A percentile compares a stretch with the other conserved stretches of the same genome.
phyloP scores from a whole-genome alignment of 2,113 vertebrate genomes.

The Lichenostomus cassidix region DNA sequence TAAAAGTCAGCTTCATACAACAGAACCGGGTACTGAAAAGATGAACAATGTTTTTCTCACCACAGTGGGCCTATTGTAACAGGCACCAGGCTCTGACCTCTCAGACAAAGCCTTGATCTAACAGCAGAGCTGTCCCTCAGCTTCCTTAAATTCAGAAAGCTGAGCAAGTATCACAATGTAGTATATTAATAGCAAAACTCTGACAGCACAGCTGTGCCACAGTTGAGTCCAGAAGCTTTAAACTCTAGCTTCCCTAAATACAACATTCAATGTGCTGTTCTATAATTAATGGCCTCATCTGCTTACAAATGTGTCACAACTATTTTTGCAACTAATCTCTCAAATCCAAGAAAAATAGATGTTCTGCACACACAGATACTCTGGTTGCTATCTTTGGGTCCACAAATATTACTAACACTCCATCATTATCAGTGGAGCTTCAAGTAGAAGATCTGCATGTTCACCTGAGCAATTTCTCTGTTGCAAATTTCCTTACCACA shows the following conservation, averaged over 20 bases:
- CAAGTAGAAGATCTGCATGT: background rate
- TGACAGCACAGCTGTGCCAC: background rate
- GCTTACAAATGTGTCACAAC: background rate
- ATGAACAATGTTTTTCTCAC: background rate
- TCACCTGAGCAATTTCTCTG: background rate
- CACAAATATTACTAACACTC: background rate
- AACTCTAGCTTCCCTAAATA: background rate
- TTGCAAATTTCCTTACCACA: background rate
- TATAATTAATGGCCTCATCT: background rate
- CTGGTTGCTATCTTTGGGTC: background rate
- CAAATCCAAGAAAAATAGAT: background rate
- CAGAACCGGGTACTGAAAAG: background rate
- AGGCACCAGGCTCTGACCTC: background rate
- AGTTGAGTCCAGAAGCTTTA: background rate
- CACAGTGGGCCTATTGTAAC: fast-evolving
- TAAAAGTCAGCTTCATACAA: background rate
- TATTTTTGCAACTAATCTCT: background rate
- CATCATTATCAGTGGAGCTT: background rate
- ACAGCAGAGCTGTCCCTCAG: background rate
- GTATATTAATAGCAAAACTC: background rate
- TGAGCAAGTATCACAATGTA: background rate
- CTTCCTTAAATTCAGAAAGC: background rate
- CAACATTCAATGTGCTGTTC: background rate
- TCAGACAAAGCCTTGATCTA: background rate
- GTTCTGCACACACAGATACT: background rate